Evolutionary conservation across 2,888 invertebrate species (phyloP), one percentile per base, ranked within the genome.

Genomic region (Drosophila neotestacea): DNA sequence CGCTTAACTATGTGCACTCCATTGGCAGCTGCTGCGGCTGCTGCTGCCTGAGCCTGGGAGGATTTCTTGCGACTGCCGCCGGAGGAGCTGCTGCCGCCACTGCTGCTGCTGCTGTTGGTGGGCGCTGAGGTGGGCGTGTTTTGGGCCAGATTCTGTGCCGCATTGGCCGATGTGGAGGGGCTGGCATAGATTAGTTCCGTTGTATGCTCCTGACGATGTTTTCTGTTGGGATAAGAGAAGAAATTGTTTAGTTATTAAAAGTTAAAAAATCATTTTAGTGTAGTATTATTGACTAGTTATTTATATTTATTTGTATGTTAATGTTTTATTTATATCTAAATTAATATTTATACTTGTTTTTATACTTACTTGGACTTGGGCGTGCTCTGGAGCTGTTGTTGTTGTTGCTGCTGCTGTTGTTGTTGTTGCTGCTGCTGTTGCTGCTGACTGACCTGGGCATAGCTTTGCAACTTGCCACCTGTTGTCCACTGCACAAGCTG

Each of bases 401-500:
- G 79, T 5, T 79, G 88, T 11, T 90, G 89, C 3, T 86, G 90
- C 4, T 88, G 90, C 0, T 88, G 88, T 5, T 90, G 89, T 0
- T 89, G 85, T 0, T 86, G 88, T 0, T 89, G 89, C 9, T 86
- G 88, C 6, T 90, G 90, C 27, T 85, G 89, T 44, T 89, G 90
- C 47, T 90, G 90, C 44, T 89, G 87, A 39, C 63, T 77, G 60
- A 90, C 90, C 11, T 83, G 82, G 9, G 91, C 89, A 79, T 91
- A 97, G 79, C 96, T 95, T 60, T 96, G 96, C 71, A 97, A 94
- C 92, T 96, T 96, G 42, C 96, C 96, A 59, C 96, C 96, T 89
- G 95, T 95, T 70, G 92, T 90, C 92, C 92, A 92, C 73, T 92
- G 92, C 16, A 92, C 92, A 58, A 92, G 85, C 64, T 91, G 91